phyloP scores from a whole-genome alignment of 1,140 invertebrate genomes.

The Lasaia peninsularis region DNA sequence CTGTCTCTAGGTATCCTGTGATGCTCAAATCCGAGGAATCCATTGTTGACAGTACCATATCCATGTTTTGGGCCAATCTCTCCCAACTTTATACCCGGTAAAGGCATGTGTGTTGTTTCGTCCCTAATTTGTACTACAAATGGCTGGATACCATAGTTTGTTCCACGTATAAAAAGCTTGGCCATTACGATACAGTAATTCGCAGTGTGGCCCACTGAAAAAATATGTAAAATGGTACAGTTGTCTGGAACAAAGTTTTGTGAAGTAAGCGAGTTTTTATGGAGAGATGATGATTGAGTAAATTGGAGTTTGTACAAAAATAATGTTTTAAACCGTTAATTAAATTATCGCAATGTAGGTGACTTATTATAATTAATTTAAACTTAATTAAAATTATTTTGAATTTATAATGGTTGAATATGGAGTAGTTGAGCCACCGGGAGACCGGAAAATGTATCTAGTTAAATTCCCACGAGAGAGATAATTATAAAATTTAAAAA shows the following conservation, averaged over 20 bases:
- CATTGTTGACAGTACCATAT: constrained; percentile 94
- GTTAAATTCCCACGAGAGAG: too few relatives aligned
- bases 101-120: constrained; percentile 89
- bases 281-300: too few relatives aligned
- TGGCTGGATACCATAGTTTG: constrained; percentile 91
- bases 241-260: not conserved
- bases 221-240: not conserved
- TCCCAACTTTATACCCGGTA: constrained; percentile 93
- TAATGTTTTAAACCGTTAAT: too few relatives aligned
- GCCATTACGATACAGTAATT: constrained; percentile 94
- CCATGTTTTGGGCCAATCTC: constrained; percentile 96
- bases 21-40: constrained; percentile 90
- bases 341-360: too few relatives aligned
- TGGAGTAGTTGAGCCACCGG: too few relatives aligned
- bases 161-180: constrained; percentile 90
- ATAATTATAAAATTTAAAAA: too few relatives aligned
- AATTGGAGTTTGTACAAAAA: too few relatives aligned
- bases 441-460: too few relatives aligned
- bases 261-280: too few relatives aligned
- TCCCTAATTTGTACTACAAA: constrained; percentile 95
- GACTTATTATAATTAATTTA: too few relatives aligned
- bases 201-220: constrained; percentile 93
- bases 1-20: constrained; percentile 91
- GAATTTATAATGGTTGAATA: too few relatives aligned
- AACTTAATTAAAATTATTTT: too few relatives aligned